A percentile compares a stretch with the other conserved stretches of the same genome.
phyloP scores from a whole-genome alignment of 2,888 invertebrate genomes.

The Dioctria rufipes region DNA sequence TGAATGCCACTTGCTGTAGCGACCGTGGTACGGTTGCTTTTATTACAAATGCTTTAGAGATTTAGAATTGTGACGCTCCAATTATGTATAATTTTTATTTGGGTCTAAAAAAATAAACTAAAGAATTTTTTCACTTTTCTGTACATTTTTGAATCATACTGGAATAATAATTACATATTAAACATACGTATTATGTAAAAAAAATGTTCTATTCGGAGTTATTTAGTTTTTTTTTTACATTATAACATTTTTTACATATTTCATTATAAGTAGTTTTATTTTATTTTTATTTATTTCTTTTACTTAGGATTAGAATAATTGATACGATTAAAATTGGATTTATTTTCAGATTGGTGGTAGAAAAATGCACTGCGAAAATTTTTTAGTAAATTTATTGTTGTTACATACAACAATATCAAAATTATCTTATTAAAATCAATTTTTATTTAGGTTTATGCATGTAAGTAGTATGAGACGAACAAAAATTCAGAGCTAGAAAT shows the following conservation, averaged over 20 bases:
- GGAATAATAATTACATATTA: conserved; percentile 10
- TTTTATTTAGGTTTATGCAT: too few relatives aligned
- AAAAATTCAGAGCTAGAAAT: too few relatives aligned
- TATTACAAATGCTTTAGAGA: conserved; percentile 26
- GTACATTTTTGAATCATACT: conserved; percentile 3
- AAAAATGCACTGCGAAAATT: too few relatives aligned
- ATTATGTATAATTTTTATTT: conserved; percentile 11
- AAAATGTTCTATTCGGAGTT: conserved; percentile 22
- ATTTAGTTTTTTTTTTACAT: conserved; percentile 19
- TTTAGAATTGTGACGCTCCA: conserved; percentile 54
- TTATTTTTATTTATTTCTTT: conserved; percentile 34
- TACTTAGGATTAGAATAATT: neutral
- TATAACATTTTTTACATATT: conserved; percentile 15
- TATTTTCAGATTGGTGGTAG: too few relatives aligned
- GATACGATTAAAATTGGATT: too few relatives aligned
- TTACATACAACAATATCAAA: too few relatives aligned
- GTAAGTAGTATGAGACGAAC: too few relatives aligned
- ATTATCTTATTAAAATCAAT: too few relatives aligned
- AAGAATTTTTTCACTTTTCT: conserved; percentile 13
- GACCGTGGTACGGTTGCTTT: conserved; percentile 3
- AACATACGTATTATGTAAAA: neutral
- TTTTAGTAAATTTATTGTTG: too few relatives aligned
- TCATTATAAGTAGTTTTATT: conserved; percentile 23
- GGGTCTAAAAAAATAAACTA: conserved; percentile 24
- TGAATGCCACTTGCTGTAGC: conserved; percentile 6